Conservation (phyloP, 1,140 invertebrate species). For the Platyscapa corneri region DNA sequence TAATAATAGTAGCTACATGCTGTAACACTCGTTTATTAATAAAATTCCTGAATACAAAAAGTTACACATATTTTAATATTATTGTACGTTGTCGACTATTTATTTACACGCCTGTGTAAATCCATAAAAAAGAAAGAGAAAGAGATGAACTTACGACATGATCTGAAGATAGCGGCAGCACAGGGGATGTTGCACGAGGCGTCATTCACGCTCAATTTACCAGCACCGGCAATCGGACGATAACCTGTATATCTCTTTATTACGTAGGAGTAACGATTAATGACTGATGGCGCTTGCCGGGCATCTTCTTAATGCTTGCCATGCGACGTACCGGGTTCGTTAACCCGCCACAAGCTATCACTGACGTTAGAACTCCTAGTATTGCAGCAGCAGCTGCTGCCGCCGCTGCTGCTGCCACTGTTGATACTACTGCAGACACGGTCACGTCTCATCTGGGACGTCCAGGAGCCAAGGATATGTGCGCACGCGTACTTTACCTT, state of each 20-base stretch:
- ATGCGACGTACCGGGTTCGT: background rate
- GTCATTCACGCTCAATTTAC: background rate
- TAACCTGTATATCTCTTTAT: background rate
- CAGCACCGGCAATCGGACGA: background rate
- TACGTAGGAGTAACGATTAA: background rate
- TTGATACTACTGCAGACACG: slow-evolving; percentile 27
- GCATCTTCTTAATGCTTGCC: background rate
- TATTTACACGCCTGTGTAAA: no score
- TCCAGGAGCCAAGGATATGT: slow-evolving; percentile 38
- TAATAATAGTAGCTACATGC: no score
- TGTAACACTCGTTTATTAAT: no score
- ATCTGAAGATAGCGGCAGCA: background rate
- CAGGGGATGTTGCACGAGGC: background rate
- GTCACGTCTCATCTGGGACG: slow-evolving; percentile 56
- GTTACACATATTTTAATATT: no score
- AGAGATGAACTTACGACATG: slow-evolving; percentile 1
- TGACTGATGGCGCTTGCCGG: background rate
- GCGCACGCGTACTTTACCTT: background rate
- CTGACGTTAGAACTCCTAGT: background rate
- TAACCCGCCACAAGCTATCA: background rate
- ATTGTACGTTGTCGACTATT: no score
- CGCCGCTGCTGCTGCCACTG: slow-evolving; percentile 12
- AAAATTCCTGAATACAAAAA: no score
- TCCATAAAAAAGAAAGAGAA: background rate
- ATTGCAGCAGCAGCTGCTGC: slow-evolving; percentile 11